Evolutionary conservation across 2,888 invertebrate species (phyloP), one percentile per base, ranked within the genome.

Genomic region (Balanococcus diminutus): DNA sequence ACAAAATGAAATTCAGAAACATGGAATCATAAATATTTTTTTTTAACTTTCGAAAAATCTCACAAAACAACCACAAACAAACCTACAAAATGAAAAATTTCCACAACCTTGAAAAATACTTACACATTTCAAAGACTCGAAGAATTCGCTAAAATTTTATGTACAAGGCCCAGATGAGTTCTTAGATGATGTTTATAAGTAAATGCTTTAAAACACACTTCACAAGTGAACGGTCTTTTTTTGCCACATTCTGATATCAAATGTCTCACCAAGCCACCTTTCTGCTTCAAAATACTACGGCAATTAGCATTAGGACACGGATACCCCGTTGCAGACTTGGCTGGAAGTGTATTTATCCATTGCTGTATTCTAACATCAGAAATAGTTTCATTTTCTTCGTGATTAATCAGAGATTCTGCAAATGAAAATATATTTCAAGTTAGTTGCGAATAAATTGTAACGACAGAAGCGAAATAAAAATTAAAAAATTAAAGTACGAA

Each of bases 161-260:
- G 51, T 6, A 51, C 51, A 51, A n/a, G n/a, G 6, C 51, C 51
- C 51, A 51, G 31, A 31, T 83, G 83, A 1, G 16, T 19, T 61
- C 61, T 83, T 4, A 83, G 16, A 28, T 16, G 16, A 8, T 25
- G 14, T 42, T 83, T 83, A 28, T 32, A 61, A 19, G 4, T n/a
- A n/a, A 83, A 83, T 19, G 6, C 8, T 28, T 61, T 83, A 4
- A 16, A 16, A 28, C 83, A 83, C 5, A 51, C 32, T 16, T 83
- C 31, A n/a, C 91, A 91, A 32, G 87, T 88, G 87, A 90, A 91
- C 88, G 89, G 89, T 5, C 90, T 90, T 82, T 91, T 90, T 91
- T 93, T 94, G 22, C 90, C 90, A 87, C 90, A 90, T 75, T 90
- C 88, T 87, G 88, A 89, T 72, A 88, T 87, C 86, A 89, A 88